Evolutionary conservation across 2,888 invertebrate species (phyloP), one percentile per base, ranked within the genome.

Genomic region (Scotopteryx bipunctaria): DNA sequence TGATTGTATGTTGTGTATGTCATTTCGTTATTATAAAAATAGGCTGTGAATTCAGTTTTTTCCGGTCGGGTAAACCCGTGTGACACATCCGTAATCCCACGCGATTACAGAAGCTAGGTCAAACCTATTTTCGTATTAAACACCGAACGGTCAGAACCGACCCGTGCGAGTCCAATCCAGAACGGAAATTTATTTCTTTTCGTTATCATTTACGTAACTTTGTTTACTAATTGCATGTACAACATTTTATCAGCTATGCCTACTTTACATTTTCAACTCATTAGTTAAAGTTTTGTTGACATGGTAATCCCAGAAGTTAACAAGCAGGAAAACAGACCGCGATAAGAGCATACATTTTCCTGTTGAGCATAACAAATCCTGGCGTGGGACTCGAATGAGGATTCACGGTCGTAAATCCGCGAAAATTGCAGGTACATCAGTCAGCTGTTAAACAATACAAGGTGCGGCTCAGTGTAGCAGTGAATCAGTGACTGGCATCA

Each of bases 21-120:
- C 53, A 63, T 66, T 64, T 63, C 59, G 61, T 69, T 66, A 70
- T 63, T 57, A 55, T 61, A 64, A 67, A 55, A 57, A 61, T 61
- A 65, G 64, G 57, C 64, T 64, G 60, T 69, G 71, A 70, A 66
- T 72, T 69, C 66, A 72, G 66, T 41, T 58, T 71, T 78, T 79
- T 78, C 76, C 78, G 75, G 73, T 72, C 64, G 78, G 81, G 76
- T 77, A 78, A 82, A 71, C 73, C 80, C 75, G 70, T 74, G 74
- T 77, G 82, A 79, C 81, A 79, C 79, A 80, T 78, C 73, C 73
- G 75, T 72, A 75, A 73, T 81, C 78, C 77, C 78, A 80, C 76
- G 74, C 76, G 69, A 75, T 76, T 73, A 77, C 73, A 63, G 68
- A 59, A 67, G 76, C 77, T 78, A 75, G 79, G 77, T 80, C 76